Conservation (phyloP, 2,888 invertebrate species). For the Tethea ocularis region DNA sequence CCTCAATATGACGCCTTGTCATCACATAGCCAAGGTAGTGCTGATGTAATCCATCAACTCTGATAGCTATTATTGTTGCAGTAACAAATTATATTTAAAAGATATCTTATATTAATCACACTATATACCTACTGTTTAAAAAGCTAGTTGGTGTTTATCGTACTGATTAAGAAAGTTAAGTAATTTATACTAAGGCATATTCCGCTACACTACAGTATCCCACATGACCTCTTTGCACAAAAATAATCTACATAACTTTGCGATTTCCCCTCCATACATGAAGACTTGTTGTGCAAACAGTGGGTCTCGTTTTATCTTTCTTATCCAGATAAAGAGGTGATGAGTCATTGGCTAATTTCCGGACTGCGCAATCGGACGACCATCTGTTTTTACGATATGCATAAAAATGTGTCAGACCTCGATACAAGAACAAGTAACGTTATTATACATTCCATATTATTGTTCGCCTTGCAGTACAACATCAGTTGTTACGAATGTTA, state of each 20-base stretch:
- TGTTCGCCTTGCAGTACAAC: background rate
- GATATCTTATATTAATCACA: background rate
- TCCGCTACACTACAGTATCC: background rate
- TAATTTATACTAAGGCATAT: too few species aligned
- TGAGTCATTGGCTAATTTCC: slow-evolving; percentile 72
- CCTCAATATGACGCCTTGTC: slow-evolving; percentile 48
- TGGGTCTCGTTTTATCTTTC: slow-evolving; percentile 58
- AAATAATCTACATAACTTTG: slow-evolving; percentile 6
- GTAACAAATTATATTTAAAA: background rate
- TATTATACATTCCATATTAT: slow-evolving; percentile 5
- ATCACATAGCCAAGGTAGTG: slow-evolving; percentile 39
- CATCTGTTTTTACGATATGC: slow-evolving; percentile 72
- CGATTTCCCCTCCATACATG: slow-evolving; percentile 26
- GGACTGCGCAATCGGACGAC: slow-evolving; percentile 63
- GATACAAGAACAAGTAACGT: slow-evolving; percentile 29
- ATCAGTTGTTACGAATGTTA: background rate
- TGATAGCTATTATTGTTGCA: background rate
- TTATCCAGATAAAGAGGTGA: slow-evolving; percentile 65
- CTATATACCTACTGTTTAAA: background rate
- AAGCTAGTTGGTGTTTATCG: background rate
- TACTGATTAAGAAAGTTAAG: background rate
- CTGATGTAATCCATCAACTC: slow-evolving; percentile 43
- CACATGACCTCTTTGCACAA: background rate
- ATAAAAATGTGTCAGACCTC: slow-evolving; percentile 64
- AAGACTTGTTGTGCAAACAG: slow-evolving; percentile 46